Conservation (phyloP, 2,113 vertebrate genomes). For the Marmota monax region DNA sequence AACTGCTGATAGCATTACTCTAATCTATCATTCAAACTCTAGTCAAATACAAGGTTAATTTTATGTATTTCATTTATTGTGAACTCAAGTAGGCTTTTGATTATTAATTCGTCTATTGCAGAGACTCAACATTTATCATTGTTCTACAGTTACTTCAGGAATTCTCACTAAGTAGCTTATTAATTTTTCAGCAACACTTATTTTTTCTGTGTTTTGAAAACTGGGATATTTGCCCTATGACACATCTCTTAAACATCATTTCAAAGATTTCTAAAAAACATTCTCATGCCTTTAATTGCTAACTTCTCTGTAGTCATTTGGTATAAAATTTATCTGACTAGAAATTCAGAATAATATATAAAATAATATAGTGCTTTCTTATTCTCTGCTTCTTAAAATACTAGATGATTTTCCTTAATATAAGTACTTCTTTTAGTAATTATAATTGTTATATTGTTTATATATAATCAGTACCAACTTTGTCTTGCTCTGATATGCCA, state of each 20-base stretch:
- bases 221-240: neutral
- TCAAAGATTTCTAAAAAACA: conserved; percentile 10
- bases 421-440: neutral
- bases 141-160: conserved; percentile 1
- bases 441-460: neutral
- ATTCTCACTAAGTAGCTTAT: conserved; percentile 15
- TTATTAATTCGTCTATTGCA: neutral
- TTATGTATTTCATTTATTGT: neutral
- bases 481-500: neutral
- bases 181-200: neutral
- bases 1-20: neutral
- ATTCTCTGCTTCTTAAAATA: neutral
- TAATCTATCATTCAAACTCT: neutral
- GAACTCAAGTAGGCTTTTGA: neutral
- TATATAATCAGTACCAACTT: neutral
- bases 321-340: conserved; percentile 9
- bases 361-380: conserved; percentile 27
- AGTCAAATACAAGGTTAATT: neutral
- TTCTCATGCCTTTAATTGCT: conserved; percentile 14
- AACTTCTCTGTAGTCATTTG: neutral
- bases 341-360: conserved; percentile 10
- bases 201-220: neutral
- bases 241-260: neutral
- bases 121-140: neutral
- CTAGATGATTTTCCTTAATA: neutral